Percentiles rank a stretch among this genome's conserved stretches.
Conservation (phyloP, 2,797 vertebrate genomes). For the Chaunax sp. region DNA sequence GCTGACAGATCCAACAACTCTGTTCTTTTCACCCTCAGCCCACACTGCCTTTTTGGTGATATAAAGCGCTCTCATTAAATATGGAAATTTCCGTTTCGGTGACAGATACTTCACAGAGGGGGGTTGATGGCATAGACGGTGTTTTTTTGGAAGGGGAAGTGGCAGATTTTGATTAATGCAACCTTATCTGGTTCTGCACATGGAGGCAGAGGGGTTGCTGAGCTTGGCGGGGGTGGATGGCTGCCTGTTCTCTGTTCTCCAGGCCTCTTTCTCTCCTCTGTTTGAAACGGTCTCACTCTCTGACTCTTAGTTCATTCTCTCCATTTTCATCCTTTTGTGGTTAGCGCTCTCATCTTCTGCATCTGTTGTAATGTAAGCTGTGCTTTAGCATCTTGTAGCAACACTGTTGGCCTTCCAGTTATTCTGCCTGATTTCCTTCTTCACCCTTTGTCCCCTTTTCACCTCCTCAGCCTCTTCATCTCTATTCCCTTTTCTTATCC, state of each 20-base stretch:
- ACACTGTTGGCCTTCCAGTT: constrained; percentile 33
- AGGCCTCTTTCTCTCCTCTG: constrained; percentile 43
- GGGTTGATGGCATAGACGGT: constrained; percentile 78
- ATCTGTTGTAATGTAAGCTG: constrained; percentile 33
- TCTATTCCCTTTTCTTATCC: constrained; percentile 56
- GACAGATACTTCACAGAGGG: constrained; percentile 87
- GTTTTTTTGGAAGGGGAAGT: constrained; percentile 77
- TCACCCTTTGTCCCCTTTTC: constrained; percentile 39
- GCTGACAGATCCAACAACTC: constrained; percentile 79
- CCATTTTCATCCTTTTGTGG: constrained; percentile 24
- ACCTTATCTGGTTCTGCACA: constrained; percentile 88
- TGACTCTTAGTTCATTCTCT: constrained; percentile 33
- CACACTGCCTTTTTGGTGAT: constrained; percentile 86
- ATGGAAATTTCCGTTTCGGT: constrained; percentile 94
- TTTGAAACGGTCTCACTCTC: constrained; percentile 51
- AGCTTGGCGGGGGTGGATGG: constrained; percentile 78
- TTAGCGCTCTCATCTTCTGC: constrained; percentile 24
- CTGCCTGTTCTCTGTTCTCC: constrained; percentile 64
- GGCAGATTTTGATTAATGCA: constrained; percentile 86
- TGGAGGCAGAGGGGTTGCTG: constrained; percentile 78
- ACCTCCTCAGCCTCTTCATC: constrained; percentile 79
- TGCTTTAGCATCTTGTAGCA: constrained; percentile 43
- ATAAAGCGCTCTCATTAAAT: constrained; percentile 96
- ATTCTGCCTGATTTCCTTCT: constrained; percentile 76
- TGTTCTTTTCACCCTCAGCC: constrained; percentile 84